Conservation (phyloP, 2,888 invertebrate genomes). For the Hecatera dysodea region DNA sequence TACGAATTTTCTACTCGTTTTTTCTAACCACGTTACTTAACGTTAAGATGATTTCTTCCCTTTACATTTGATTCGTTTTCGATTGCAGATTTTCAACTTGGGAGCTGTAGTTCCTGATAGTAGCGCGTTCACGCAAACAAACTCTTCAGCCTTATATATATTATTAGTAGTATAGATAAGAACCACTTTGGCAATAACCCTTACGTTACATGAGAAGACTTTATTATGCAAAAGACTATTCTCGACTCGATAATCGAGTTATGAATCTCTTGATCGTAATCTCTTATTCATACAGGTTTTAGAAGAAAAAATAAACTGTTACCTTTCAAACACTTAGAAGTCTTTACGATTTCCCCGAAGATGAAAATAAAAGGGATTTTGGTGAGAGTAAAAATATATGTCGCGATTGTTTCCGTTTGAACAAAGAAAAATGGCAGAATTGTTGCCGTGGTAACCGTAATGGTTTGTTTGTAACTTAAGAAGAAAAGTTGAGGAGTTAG, state of each 20-base stretch:
- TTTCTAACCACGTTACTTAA: no score
- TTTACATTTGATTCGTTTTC: no score
- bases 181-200: slow-evolving; percentile 29
- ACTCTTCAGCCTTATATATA: no score
- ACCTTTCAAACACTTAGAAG: slow-evolving; percentile 38
- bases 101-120: no score
- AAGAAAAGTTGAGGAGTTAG: neutral
- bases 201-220: slow-evolving; percentile 11
- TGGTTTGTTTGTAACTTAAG: slow-evolving; percentile 21
- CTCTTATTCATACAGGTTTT: slow-evolving; percentile 45
- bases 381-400: slow-evolving; percentile 12
- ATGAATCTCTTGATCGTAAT: slow-evolving; percentile 46
- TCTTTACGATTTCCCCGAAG: slow-evolving; percentile 20
- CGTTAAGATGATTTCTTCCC: no score
- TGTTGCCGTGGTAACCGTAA: slow-evolving; percentile 19
- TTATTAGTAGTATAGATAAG: no score
- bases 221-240: slow-evolving; percentile 57
- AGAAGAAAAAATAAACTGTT: slow-evolving; percentile 37
- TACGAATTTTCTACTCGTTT: no score
- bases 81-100: no score
- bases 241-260: slow-evolving; percentile 59
- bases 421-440: slow-evolving; percentile 18
- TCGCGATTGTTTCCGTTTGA: slow-evolving; percentile 26
- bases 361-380: slow-evolving; percentile 16
- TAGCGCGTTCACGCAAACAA: no score